Percentiles rank a stretch among this genome's conserved stretches.
phyloP scores from a whole-genome alignment of 2,113 vertebrate genomes.

The Urocolius indicus region DNA sequence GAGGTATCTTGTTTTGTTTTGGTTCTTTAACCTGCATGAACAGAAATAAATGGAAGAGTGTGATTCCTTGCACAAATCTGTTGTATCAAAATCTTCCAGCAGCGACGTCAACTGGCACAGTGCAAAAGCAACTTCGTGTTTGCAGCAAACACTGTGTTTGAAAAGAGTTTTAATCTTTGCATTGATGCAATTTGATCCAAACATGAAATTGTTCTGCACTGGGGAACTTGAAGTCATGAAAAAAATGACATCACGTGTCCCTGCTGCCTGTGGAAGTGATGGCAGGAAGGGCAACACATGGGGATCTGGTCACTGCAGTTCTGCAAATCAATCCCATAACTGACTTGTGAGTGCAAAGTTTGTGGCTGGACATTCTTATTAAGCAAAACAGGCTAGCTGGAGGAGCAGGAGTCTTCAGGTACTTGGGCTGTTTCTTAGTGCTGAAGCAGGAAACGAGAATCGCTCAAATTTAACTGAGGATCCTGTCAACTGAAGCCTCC shows the following conservation, averaged over 20 bases:
- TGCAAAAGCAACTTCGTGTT: accelerated
- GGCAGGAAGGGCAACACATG: accelerated
- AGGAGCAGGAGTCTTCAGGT: not conserved
- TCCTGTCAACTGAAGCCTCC: not conserved
- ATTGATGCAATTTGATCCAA: not conserved
- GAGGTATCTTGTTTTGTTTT: not conserved
- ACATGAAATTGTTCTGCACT: accelerated
- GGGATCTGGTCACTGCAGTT: not conserved
- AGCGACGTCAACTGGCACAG: not conserved
- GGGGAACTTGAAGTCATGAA: accelerated
- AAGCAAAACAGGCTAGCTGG: not conserved
- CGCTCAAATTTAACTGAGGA: not conserved
- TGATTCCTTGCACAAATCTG: not conserved
- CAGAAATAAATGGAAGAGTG: not conserved
- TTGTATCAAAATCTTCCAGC: not conserved
- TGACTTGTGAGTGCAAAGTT: accelerated
- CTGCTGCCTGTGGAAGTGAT: accelerated
- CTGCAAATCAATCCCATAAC: accelerated
- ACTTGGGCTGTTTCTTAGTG: not conserved
- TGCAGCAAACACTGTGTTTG: not conserved
- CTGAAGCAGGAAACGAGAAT: not conserved
- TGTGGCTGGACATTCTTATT: accelerated
- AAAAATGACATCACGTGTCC: accelerated
- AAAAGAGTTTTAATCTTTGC: not conserved
- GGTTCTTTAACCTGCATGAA: not conserved